A percentile compares a stretch with the other conserved stretches of the same genome.
Conservation (phyloP, 2,113 vertebrate genomes). For the Glaucidium brasilianum region DNA sequence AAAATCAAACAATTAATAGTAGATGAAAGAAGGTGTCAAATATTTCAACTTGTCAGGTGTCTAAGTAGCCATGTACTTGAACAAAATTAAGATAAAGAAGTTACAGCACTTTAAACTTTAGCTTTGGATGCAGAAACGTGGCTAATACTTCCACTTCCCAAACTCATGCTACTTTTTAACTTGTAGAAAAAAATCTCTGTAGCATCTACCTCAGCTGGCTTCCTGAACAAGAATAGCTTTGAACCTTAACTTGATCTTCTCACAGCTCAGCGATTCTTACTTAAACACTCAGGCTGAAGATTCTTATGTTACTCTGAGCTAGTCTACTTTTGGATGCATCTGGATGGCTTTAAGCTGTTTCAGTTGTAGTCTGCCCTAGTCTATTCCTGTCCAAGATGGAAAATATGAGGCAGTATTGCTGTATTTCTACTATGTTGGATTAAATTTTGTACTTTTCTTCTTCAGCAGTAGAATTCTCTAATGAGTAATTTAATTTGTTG, state of each 20-base stretch:
- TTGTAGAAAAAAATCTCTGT: neutral
- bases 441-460: neutral
- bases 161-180: neutral
- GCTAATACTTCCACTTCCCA: neutral
- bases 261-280: neutral
- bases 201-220: neutral
- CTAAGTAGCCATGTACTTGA: neutral
- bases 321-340: neutral
- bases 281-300: neutral
- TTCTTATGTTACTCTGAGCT: neutral
- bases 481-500: neutral
- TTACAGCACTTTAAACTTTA: neutral
- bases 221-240: neutral
- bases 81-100: neutral
- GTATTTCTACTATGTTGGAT: neutral
- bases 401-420: neutral
- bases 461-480: neutral
- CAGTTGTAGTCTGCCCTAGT: neutral
- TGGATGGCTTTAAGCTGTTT: neutral
- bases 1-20: neutral
- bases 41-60: neutral
- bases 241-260: neutral
- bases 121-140: neutral
- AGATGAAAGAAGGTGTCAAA: neutral
- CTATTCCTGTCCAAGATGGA: neutral